Evolutionary conservation across 2,113 vertebrate species (phyloP).

Genomic region (Cynoglossus semilaevis): DNA sequence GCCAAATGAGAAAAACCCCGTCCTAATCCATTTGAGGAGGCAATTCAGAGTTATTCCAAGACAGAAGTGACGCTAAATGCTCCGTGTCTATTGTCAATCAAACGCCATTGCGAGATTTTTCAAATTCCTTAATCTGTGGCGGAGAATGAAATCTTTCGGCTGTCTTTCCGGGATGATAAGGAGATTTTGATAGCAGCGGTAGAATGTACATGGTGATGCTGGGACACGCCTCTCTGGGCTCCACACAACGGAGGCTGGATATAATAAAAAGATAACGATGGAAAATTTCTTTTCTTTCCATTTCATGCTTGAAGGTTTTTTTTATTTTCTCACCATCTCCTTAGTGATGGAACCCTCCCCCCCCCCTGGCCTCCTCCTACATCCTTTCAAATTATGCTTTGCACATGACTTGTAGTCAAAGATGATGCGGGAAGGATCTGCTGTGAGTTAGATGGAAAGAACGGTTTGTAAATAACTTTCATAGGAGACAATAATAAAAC

Average conservation of each 20-base stretch:
- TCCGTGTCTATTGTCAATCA: conserved; percentile 17
- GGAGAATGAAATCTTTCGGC: conserved; percentile 16
- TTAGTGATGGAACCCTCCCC: too few species aligned
- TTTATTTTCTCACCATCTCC: background rate
- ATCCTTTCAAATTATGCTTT: too few species aligned
- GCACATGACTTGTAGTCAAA: too few species aligned
- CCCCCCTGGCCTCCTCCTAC: too few species aligned
- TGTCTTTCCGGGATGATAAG: conserved; percentile 12
- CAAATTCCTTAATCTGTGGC: conserved; percentile 26
- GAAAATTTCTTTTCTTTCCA: too few species aligned
- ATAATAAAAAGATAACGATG: background rate
- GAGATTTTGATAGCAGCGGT: background rate
- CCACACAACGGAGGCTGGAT: background rate
- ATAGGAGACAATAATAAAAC: too few species aligned
- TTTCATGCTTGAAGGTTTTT: background rate
- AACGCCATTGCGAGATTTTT: conserved; percentile 22
- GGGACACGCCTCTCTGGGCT: background rate
- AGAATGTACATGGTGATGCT: background rate
- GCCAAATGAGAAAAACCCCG: conserved; percentile 51
- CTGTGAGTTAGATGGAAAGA: too few species aligned
- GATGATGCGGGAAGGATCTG: too few species aligned
- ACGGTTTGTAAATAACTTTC: too few species aligned
- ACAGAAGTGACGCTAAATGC: conserved; percentile 25
- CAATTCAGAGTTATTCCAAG: conserved; percentile 43
- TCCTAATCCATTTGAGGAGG: conserved; percentile 59